phyloP scores from a whole-genome alignment of 2,113 vertebrate species.

The Psittacus erithacus region DNA sequence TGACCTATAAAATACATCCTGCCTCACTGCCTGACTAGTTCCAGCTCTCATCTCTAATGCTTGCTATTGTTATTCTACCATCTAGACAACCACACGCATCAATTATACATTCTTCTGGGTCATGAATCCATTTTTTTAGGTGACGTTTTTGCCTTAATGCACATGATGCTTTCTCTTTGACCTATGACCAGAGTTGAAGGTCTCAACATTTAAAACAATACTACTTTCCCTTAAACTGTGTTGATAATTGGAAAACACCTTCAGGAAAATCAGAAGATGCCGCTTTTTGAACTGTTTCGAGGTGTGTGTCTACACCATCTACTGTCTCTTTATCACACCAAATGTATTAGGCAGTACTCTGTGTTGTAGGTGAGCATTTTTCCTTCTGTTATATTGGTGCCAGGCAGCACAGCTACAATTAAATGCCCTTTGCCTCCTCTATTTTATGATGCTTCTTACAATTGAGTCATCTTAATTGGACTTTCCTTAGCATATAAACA shows the following conservation, averaged over 20 bases:
- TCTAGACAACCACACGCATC: slow-evolving; percentile 69
- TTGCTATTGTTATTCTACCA: slow-evolving; percentile 76
- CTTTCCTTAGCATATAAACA: not conserved
- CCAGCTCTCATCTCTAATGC: slow-evolving; percentile 76
- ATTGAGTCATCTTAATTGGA: slow-evolving; percentile 50
- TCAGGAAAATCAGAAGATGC: not conserved
- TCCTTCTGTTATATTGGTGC: slow-evolving; percentile 3
- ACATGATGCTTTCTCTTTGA: slow-evolving; percentile 25
- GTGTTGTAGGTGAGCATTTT: not conserved
- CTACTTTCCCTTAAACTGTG: slow-evolving; percentile 12
- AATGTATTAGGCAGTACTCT: not conserved
- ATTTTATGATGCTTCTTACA: slow-evolving; percentile 27
- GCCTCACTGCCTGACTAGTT: slow-evolving; percentile 73
- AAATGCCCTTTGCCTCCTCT: slow-evolving; percentile 36
- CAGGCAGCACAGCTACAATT: slow-evolving; percentile 50
- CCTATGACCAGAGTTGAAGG: slow-evolving; percentile 28
- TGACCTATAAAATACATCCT: slow-evolving; percentile 80
- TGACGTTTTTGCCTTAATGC: slow-evolving; percentile 53
- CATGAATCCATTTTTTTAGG: slow-evolving; percentile 61
- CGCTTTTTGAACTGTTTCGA: slow-evolving; percentile 9
- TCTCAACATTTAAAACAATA: not conserved
- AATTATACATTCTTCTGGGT: slow-evolving; percentile 72
- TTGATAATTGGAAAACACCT: slow-evolving; percentile 27
- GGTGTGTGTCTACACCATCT: not conserved
- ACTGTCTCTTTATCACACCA: slow-evolving; percentile 14